Evolutionary conservation across 2,797 vertebrate genomes (phyloP), one percentile per base, ranked within the genome.

Genomic region (Oceanodroma leucorhoa): DNA sequence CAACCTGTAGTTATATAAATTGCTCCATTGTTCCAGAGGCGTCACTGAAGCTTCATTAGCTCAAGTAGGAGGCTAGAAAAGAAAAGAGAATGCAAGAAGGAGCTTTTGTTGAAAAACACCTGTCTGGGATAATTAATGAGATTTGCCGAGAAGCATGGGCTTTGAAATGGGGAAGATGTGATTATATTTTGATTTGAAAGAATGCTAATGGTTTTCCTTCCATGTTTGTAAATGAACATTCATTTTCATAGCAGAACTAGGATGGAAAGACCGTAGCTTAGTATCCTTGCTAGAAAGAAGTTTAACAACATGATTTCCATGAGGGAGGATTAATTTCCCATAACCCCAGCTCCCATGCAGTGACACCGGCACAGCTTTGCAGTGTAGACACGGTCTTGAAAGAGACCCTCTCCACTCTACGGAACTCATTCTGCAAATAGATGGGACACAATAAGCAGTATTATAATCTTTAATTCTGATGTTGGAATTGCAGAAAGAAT

Each of bases 101-200:
- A 80, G 81, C 87, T 95, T 96, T 96, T 93, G 93, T 77, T 87
- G 81, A 60, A 78, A 91, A 95, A 85, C 95, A 96, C 95, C 91
- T 94, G 94, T 85, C 75, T 48, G 43, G 53, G 87, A 57, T 87
- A 96, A 96, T 94, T 87, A 94, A 91, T 69, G 84, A 93, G 36
- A 70, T 60, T 69, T 57, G 51, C 61, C 4, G 4, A 65, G 46
- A 78, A 69, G 50, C 58, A 60, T 55, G 43, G 43, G 71, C 82
- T 93, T 54, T 87, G 86, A 65, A 93, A 94, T 83, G 4, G 3
- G 67, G 60, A 78, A 91, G 87, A 90, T 62, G 62, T 61, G 86
- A 90, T 96, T 94, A 27, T 51, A 70, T 81, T 89, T 92, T 89
- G 78, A 54, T 89, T 70, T 90, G 81, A 71, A 83, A 82, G 64